These are phyloP conservation scores for Macquaria australasica DNA, from an alignment of 2,113 vertebrate genomes.

Conservation along the genomic window DNA sequence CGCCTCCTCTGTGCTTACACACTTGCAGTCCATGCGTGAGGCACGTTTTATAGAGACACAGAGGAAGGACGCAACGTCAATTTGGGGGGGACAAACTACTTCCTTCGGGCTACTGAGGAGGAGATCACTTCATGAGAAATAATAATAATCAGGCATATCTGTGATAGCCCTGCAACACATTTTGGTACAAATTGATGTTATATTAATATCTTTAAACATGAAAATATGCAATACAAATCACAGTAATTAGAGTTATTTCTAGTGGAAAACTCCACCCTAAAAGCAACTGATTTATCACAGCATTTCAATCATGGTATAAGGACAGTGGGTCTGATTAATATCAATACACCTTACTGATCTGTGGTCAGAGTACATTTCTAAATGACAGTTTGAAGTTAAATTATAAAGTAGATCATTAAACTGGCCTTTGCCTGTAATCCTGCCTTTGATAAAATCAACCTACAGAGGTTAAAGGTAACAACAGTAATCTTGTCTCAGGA, in stretches of 20 bases:
- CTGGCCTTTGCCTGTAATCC: constrained; percentile 44
- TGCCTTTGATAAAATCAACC: constrained; percentile 45
- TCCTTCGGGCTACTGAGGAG: not conserved
- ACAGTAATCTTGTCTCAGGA: constrained; percentile 51
- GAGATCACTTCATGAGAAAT: not conserved
- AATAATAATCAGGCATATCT: not conserved
- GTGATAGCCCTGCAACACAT: not conserved
- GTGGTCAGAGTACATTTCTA: not conserved
- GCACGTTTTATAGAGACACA: constrained; percentile 78
- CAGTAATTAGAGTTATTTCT: not conserved
- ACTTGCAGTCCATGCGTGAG: constrained; percentile 56
- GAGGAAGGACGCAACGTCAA: constrained; percentile 83
- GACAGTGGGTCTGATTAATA: not conserved
- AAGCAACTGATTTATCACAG: not conserved
- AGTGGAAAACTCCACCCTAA: not conserved
- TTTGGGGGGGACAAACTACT: constrained; percentile 30
- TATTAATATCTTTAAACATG: not conserved
- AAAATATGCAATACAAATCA: not conserved
- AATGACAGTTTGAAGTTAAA: not conserved
- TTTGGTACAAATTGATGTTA: not conserved
- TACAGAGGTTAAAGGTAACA: constrained; percentile 64
- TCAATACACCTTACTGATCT: not conserved
- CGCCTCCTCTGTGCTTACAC: constrained; percentile 45
- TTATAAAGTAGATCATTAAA: constrained; percentile 31
- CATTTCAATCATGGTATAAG: not conserved